Percentiles rank a stretch among this genome's conserved stretches.
phyloP scores from a whole-genome alignment of 2,797 vertebrate genomes.

The Vipera ursinii region DNA sequence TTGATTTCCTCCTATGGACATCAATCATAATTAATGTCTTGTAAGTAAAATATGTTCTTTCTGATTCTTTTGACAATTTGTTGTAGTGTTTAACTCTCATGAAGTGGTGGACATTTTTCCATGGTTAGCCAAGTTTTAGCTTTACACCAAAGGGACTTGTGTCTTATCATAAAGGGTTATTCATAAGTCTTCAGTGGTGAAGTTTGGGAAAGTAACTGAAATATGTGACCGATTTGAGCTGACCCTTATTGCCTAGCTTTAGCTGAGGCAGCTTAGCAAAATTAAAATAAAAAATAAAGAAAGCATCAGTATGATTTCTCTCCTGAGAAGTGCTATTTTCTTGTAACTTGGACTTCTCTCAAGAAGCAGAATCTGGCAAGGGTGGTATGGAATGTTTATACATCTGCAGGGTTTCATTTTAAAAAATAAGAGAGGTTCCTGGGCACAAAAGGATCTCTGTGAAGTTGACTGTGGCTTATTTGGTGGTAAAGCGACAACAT shows the following conservation, averaged over 20 bases:
- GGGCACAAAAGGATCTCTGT: conserved; percentile 1
- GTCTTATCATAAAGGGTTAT: conserved; percentile 60
- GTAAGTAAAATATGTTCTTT: conserved; percentile 26
- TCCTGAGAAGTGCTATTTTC: conserved; percentile 21
- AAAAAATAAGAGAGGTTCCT: neutral
- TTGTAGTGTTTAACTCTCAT: conserved; percentile 41
- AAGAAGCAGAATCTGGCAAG: conserved; percentile 8
- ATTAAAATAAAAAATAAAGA: conserved; percentile 29
- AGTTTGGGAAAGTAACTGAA: conserved; percentile 61
- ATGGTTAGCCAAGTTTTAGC: conserved; percentile 56
- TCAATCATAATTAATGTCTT: neutral
- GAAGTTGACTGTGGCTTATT: neutral
- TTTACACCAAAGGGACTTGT: conserved; percentile 44
- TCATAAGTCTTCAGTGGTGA: conserved; percentile 50
- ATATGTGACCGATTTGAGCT: conserved; percentile 54
- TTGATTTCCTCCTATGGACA: neutral
- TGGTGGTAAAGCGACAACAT: neutral
- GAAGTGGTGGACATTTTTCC: conserved; percentile 40
- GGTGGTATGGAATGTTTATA: neutral
- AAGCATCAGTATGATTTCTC: conserved; percentile 41
- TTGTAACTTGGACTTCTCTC: conserved; percentile 33
- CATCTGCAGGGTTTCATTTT: neutral
- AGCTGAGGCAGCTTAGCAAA: conserved; percentile 48
- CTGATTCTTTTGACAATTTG: conserved; percentile 57
- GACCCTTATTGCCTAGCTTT: conserved; percentile 33